Base-by-base conservation (phyloP, 2,113 vertebrate species). In the Nothobranchius furzeri region DNA sequence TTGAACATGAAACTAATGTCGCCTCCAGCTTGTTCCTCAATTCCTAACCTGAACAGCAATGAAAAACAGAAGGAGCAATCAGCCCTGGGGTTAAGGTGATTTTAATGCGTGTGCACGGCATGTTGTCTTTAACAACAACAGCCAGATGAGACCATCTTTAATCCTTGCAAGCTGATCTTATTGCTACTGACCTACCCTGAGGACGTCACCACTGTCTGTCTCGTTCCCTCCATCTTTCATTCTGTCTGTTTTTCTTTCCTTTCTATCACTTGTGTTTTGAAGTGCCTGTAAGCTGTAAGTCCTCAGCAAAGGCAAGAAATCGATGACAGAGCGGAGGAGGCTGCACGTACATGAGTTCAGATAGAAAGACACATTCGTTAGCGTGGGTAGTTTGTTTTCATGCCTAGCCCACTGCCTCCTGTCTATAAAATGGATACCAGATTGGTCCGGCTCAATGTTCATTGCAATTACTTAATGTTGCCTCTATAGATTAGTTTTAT, bases 351-450 rank as follows among this genome's bases (percentile, higher is more conserved):
- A 47, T 55, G 58, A 13, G 40, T 48, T 58, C 69, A 46, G 55
- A 76, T 49, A 61, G 74, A 68, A 68, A 70, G 52, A 70, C 66
- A 80, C 56, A 49, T 53, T 70, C 82, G 68, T 65, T 47, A 66
- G 66, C 76, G 68, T 79, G 73, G 84, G 75, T 58, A 83, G 81
- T 70, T 82, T 87, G 74, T 90, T 85, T 87, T 72, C 62, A 50
- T 83, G 65, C 74, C 60, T 62, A 81, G 25, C 62, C 72, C 61
- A 72, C 60, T 1, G 2, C 72, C 64, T 67, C 47, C 61, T 73
- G 47, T 81, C 74, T 71, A 84, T 75, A 81, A 68, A 58, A 7
- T 8, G 73, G 55, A 77, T 25, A 79, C 54, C n/a, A 9, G 1
- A 24, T 40, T 64, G 60, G 12, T 50, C 64, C 76, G 82, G 78